Conservation (phyloP, 1,140 invertebrate genomes). For the Littorina saxatilis region DNA sequence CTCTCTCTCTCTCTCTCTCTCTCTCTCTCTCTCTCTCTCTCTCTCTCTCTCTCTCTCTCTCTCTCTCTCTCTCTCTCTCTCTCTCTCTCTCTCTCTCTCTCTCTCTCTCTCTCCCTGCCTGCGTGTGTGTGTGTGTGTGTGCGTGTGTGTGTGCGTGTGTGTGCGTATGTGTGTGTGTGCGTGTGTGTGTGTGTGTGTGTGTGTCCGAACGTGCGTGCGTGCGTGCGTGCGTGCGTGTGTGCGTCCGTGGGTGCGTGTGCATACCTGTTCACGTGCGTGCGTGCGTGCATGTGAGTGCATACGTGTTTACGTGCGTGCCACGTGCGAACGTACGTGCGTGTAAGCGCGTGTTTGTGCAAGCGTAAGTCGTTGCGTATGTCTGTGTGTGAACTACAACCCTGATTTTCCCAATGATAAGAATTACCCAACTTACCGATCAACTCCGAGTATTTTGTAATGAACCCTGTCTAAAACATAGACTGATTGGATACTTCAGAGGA, state of each 20-base stretch:
- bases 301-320: no score
- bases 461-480: no score
- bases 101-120: neutral
- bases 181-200: slow-evolving; percentile 12
- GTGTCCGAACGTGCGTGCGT: neutral
- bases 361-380: no score
- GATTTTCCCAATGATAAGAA: no score
- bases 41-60: neutral
- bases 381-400: no score
- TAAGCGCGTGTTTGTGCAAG: no score
- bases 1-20: neutral
- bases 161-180: neutral
- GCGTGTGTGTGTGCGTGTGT: neutral
- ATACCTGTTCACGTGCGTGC: neutral
- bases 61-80: neutral
- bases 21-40: neutral
- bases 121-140: neutral
- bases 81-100: neutral
- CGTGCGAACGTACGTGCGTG: no score
- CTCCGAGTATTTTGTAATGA: no score
- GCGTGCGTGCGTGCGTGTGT: slow-evolving; percentile 2
- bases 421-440: no score
- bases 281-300: neutral
- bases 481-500: no score
- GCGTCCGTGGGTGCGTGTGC: neutral